phyloP scores from a whole-genome alignment of 2,797 vertebrate genomes.

The Meriones psammophilus region DNA sequence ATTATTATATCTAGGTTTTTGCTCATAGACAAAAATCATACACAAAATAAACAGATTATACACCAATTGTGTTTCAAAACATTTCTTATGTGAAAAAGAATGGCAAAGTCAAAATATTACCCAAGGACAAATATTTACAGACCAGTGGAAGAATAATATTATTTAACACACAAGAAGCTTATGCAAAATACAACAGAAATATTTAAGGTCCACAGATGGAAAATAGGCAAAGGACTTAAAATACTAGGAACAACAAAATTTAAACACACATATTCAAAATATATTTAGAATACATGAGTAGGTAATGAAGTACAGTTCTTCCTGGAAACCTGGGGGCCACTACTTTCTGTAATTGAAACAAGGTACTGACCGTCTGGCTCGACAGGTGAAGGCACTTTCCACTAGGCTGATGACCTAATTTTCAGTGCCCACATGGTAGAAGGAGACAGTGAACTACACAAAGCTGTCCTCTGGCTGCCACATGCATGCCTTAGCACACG shows the following conservation, averaged over 20 bases:
- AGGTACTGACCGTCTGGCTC: background rate
- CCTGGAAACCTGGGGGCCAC: background rate
- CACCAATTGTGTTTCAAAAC: background rate
- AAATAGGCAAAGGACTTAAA: background rate
- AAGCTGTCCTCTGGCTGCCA: background rate
- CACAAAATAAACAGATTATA: constrained; percentile 24
- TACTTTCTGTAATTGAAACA: constrained; percentile 44
- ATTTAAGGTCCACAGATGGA: constrained; percentile 29
- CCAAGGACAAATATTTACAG: constrained; percentile 53
- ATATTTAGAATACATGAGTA: constrained; percentile 53
- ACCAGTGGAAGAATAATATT: constrained; percentile 3
- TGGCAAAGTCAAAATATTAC: constrained; percentile 43
- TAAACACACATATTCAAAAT: constrained; percentile 11
- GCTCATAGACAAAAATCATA: constrained; percentile 47
- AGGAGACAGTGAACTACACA: background rate
- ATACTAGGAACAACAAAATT: constrained; percentile 32
- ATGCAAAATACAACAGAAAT: constrained; percentile 44
- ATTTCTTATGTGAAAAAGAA: constrained; percentile 61
- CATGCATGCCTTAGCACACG: too few species aligned
- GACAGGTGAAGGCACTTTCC: background rate
- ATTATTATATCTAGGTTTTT: constrained; percentile 45
- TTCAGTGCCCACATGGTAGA: background rate
- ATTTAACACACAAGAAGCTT: constrained; percentile 30
- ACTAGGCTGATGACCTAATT: background rate
- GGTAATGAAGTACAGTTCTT: constrained; percentile 37